Base-by-base conservation (phyloP, 2,113 vertebrate species). In the Hemibagrus wyckioides region DNA sequence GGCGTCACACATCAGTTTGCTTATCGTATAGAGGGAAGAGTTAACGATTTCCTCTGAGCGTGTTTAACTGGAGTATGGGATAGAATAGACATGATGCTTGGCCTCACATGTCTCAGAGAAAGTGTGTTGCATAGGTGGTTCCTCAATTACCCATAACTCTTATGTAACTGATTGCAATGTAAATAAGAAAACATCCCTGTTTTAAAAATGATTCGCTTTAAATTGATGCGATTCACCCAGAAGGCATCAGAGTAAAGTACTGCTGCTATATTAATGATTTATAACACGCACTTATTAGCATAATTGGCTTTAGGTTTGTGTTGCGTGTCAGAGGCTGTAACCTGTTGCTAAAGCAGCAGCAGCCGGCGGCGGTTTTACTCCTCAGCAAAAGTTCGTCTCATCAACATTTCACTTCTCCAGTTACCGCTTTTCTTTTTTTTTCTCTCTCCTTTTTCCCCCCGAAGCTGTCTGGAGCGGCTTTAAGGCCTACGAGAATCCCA, bases 241-340 rank as follows among this genome's bases (percentile, higher is more conserved):
- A 56, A 44, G 56, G 21, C 77, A 14, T 75, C 36, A 28, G 36
- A 14, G 25, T 33, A 86, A 73, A 50, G 7, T 8, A 0, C 2
- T 14, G 90, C 89, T 94, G 90, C 88, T 94, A 8, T 95, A 95
- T 84, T 86, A 77, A 88, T 95, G 94, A 96, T 95, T 95, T 94
- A 94, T 92, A 91, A 92, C 90, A 92, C 86, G 87, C 92, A 92
- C 95, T 93, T 93, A 94, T 93, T 93, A 82, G 85, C 59, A 88
- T 93, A 91, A 91, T 86, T 54, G 75, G 19, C 80, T 92, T 93
- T 92, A 91, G 90, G 89, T 88, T 69, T 82, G 48, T 14, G 76
- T 79, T 57, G 79, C 33, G 90, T 93, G 88, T 92, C 88, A 87
- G 91, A 92, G 94, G 94, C 94, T 93, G 93, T 93, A 91, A 87